Conservation (phyloP, 2,797 vertebrate genomes). For the Helostoma temminkii region DNA sequence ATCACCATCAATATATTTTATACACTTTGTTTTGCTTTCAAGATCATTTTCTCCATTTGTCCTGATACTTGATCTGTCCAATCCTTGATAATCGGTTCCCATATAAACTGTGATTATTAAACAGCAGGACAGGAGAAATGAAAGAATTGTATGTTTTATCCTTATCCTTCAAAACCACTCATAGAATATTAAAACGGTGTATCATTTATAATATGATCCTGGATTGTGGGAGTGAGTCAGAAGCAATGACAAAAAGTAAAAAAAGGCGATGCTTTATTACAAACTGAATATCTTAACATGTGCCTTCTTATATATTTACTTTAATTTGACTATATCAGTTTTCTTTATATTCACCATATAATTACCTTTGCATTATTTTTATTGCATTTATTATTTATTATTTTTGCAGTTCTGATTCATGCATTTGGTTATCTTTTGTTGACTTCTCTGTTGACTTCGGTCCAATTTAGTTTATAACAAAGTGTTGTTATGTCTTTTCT, state of each 20-base stretch:
- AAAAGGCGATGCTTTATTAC: background rate
- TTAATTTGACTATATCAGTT: background rate
- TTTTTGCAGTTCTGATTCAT: background rate
- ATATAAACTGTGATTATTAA: constrained; percentile 22
- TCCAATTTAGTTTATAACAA: background rate
- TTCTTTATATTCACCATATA: too few species aligned
- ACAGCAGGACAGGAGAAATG: constrained; percentile 8
- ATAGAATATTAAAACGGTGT: constrained; percentile 17
- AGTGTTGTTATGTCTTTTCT: background rate
- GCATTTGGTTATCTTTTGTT: background rate
- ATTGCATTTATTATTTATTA: too few species aligned
- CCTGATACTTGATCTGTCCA: constrained; percentile 29
- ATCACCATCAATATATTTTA: constrained; percentile 34
- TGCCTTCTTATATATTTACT: background rate
- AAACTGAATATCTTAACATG: background rate
- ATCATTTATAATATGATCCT: background rate
- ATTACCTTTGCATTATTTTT: too few species aligned
- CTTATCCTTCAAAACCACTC: constrained; percentile 12
- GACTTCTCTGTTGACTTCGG: background rate
- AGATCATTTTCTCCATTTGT: constrained; percentile 21
- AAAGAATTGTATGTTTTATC: constrained; percentile 14
- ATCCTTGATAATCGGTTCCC: constrained; percentile 24
- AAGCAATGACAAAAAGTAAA: constrained; percentile 2
- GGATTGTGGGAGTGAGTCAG: background rate
- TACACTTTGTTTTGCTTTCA: constrained; percentile 27